Base-by-base conservation (phyloP, 2,888 invertebrate genomes). In the Mamestra brassicae region DNA sequence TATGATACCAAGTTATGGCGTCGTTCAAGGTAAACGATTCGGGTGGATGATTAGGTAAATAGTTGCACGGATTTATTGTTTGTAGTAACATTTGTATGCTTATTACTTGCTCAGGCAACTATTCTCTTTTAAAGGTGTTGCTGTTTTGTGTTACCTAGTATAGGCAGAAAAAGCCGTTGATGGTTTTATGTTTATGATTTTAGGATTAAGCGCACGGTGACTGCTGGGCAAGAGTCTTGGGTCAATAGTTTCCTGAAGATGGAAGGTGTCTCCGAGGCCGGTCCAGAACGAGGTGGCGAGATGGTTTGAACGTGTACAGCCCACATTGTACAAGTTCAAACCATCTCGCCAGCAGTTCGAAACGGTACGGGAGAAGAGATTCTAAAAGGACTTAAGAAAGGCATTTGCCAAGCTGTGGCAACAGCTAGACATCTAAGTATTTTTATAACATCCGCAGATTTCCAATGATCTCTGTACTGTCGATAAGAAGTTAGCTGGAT, bases 21-120 rank as follows among this genome's bases (percentile, higher is more conserved):
- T 86, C 86, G 84, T 84, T 74, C 47, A 73, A 85, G 85, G 86
- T 84, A 73, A 82, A 86, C 74, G 74, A 75, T 81, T 80, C 70
- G 61, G 26, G 50, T 72, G 65, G 84, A 76, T 77, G 71, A 84
- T 84, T 75, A 61, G 64, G 60, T 61, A 74, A 81, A 72, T 70
- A 77, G 71, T 74, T 70, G 77, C 64, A 36, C 3, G 4, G 45
- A 63, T 70, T 60, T 83, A 66, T 65, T 45, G 34, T 55, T 26
- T 2, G 10, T 17, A 26, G 45, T 42, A 4, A 71, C 5, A 55
- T 36, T 55, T 55, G 5, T 0, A 5, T 26, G 3, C n/a, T 34
- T 67, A 1, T 45, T 61, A 26, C 26, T 60, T n/a, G n/a, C 54
- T 7, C 7, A 3, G 3, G 0, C 8, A 17, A 8, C 5, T 5